Base-by-base conservation (phyloP, 2,888 invertebrate genomes). In the Megalurothrips usitatus region DNA sequence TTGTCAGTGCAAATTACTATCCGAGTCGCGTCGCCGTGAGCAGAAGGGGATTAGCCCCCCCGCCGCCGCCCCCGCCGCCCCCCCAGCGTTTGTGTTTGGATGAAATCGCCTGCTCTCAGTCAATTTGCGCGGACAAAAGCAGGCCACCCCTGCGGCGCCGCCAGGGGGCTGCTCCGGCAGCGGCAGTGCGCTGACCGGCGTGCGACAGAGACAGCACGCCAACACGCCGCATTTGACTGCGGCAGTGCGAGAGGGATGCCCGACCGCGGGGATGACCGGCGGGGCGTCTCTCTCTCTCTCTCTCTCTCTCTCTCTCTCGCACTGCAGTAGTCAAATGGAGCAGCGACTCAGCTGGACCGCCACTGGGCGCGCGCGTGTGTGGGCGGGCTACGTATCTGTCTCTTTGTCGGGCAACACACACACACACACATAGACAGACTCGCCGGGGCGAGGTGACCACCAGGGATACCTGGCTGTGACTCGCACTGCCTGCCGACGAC, bases 341-440 rank as follows among this genome's bases (percentile, higher is more conserved):
- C 0, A 58, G 58, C 14, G 14, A 2, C 6, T 17, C 58, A 17
- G 6, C 58, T 17, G 58, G 14, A 9, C 52, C 52, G 34, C 34
- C 34, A 6, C 34, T 43, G 19, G 58, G 14, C 17, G 58, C 58
- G 14, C 34, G 34, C 3, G 3, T 43, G 34, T 75, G 68, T 75
- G 68, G 68, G 34, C 34, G 34, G 34, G 34, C 34, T 43, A 6
- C 68, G 26, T 75, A 75, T 75, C 26, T 75, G 68, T 75, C 68
- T n/a, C 68, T 75, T 26, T 75, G 68, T 75, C 68, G 68, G 68
- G 23, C 68, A 75, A 75, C 68, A 75, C 68, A 43, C 34, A 43
- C 34, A 43, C 34, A 43, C 34, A 43, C 34, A 43, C 34, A 43
- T 6, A 43, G 3, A 43, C 34, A 43, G 3, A 43, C 34, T 4